These are phyloP conservation scores for Melanophora roralis DNA, from an alignment of 2,888 invertebrate genomes.

Conservation along the genomic window DNA sequence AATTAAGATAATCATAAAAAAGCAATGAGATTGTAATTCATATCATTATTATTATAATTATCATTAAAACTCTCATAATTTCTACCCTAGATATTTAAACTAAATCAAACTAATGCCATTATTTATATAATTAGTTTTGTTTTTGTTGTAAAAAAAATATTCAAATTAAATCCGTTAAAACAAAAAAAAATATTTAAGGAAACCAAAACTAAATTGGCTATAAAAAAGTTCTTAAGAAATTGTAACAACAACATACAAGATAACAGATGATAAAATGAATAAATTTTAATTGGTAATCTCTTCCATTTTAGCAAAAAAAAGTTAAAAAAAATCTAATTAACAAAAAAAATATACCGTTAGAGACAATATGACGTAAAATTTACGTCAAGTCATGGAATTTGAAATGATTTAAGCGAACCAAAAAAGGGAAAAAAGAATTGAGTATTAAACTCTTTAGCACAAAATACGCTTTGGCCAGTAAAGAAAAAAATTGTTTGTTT, in stretches of 20 bases:
- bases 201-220: conserved; percentile 7
- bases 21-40: background rate
- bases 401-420: conserved; percentile 5
- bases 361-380: conserved; percentile 69
- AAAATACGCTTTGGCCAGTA: no score
- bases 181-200: background rate
- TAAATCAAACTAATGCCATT: background rate
- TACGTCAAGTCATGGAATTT: conserved; percentile 67
- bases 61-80: background rate
- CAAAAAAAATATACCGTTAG: conserved; percentile 65
- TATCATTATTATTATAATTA: background rate
- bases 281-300: conserved; percentile 7
- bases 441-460: background rate
- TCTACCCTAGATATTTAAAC: background rate
- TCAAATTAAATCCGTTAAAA: background rate
- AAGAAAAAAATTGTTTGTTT: no score
- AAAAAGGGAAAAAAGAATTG: background rate
- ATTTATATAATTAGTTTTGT: background rate
- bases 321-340: background rate
- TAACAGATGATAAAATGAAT: background rate
- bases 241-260: background rate
- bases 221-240: conserved; percentile 11
- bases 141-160: background rate
- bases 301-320: conserved; percentile 16
- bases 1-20: background rate